phyloP scores from a whole-genome alignment of 2,888 invertebrate species.

The Vesta saturnalis region DNA sequence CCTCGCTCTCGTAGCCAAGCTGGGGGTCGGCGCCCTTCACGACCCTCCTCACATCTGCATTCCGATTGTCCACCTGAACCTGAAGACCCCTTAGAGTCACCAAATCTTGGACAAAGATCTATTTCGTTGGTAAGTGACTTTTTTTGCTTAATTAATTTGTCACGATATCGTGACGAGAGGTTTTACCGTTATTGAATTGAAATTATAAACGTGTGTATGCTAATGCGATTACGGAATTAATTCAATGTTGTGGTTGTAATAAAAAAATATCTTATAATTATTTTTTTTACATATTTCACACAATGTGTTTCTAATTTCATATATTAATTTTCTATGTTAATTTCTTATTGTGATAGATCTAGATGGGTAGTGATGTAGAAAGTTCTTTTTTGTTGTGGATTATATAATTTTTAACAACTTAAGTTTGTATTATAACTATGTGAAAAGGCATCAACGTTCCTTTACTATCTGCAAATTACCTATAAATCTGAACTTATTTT shows the following conservation, averaged over 20 bases:
- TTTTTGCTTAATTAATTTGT: conserved; percentile 14
- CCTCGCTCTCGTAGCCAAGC: conserved; percentile 48
- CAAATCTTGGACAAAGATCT: conserved; percentile 50
- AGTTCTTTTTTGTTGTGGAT: too few relatives aligned
- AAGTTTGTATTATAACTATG: too few relatives aligned
- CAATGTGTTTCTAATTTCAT: neutral
- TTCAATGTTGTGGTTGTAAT: neutral
- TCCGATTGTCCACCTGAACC: conserved; percentile 46
- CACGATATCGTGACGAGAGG: conserved; percentile 4
- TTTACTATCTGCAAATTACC: too few relatives aligned
- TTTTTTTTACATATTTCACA: neutral
- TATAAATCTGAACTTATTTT: too few relatives aligned
- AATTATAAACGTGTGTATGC: neutral
- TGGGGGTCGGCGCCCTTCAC: conserved; percentile 49
- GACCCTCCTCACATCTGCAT: conserved; percentile 46
- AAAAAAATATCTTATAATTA: neutral
- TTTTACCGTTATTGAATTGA: neutral
- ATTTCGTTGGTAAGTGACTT: conserved; percentile 50
- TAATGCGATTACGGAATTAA: conserved; percentile 1
- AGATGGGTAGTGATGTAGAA: neutral
- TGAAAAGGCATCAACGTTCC: too few relatives aligned
- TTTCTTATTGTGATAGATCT: neutral
- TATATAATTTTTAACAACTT: too few relatives aligned
- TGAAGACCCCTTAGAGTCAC: conserved; percentile 46
- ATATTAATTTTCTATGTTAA: neutral